Base-by-base conservation (phyloP, 1,140 invertebrate genomes). In the Hirudo medicinalis region DNA sequence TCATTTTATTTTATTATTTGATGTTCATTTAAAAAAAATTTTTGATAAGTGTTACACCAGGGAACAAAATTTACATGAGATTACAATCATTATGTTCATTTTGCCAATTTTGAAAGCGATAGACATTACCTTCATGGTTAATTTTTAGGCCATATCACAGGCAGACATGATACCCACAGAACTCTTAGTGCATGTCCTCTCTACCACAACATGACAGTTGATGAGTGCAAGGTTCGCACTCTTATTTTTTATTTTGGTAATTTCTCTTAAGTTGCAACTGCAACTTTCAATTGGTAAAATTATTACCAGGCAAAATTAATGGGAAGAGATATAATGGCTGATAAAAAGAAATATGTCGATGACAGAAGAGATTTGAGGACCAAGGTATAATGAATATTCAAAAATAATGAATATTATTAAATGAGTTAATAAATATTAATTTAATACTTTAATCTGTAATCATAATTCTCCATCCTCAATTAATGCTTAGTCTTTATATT, bases 171-270 rank as follows among this genome's bases (percentile, higher is more conserved):
- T 15, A 86, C 85, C 29, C 92, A 96, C 82, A 91, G 92, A 79
- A 90, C 90, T 3, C 83, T 90, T 60, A 89, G 91, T 78, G 89
- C 90, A 17, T 96, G 93, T 80, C 92, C 92, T 9, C 78, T 89
- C 8, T 96, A 90, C 82, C 92, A 96, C 79, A 95, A 94, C 83
- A 88, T 89, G 72, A 89, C 90, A 19, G 83, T 86, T 17, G 87
- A 89, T 72, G 88, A 90, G 80, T 94, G 92, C 79, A 88, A 89
- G 82, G 90, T 89, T 63, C n/a, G n/a, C n/a, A n/a, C n/a, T n/a
- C n/a, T n/a, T n/a, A n/a, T n/a, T n/a, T n/a, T n/a, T n/a, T n/a
- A n/a, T n/a, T n/a, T n/a, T n/a, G n/a, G n/a, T 36, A 3, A 36
- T 36, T 36, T 36, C 43, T 8, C 4, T 17, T 17, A 49, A 49